phyloP scores from a whole-genome alignment of 1,140 invertebrate genomes.

The Pemphigus obesinymphae region DNA sequence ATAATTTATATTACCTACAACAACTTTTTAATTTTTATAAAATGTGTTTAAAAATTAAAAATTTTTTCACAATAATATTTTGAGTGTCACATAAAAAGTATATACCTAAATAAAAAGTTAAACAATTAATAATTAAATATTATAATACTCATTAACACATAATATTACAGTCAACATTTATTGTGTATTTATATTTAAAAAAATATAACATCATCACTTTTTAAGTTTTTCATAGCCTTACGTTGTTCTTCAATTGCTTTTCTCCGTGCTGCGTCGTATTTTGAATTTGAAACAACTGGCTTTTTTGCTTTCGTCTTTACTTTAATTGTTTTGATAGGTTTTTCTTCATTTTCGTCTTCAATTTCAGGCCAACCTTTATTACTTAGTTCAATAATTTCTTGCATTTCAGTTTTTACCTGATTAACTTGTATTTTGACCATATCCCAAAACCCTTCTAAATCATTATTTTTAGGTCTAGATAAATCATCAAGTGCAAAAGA shows the following conservation, averaged over 20 bases:
- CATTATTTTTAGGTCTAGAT: slow-evolving; percentile 31
- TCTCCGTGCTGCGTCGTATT: slow-evolving; percentile 22
- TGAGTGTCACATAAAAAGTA: background rate
- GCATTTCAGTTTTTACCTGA: slow-evolving; percentile 32
- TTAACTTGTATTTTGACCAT: slow-evolving; percentile 28
- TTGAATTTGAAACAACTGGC: slow-evolving; percentile 23
- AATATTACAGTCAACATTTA: slow-evolving; percentile 22
- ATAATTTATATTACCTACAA: slow-evolving; percentile 1
- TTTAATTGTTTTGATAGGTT: slow-evolving; percentile 9
- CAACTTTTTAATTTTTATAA: slow-evolving; percentile 5
- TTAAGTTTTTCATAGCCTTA: slow-evolving; percentile 30
- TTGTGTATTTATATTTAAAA: background rate
- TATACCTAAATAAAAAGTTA: slow-evolving; percentile 18
- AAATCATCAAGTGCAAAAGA: slow-evolving; percentile 21
- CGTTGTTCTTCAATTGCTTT: slow-evolving; percentile 38
- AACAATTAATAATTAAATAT: slow-evolving; percentile 31
- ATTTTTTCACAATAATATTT: slow-evolving; percentile 25
- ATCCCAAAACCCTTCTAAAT: slow-evolving; percentile 38
- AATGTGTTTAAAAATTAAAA: slow-evolving; percentile 26
- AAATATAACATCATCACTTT: slow-evolving; percentile 39
- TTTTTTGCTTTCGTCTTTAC: slow-evolving; percentile 27
- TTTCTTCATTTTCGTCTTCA: background rate
- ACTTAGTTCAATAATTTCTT: slow-evolving; percentile 2
- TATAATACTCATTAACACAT: slow-evolving; percentile 22
- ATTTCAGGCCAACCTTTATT: slow-evolving; percentile 21